Evolutionary conservation across 1,140 invertebrate species (phyloP).

Genomic region (Drosophila burlai): DNA sequence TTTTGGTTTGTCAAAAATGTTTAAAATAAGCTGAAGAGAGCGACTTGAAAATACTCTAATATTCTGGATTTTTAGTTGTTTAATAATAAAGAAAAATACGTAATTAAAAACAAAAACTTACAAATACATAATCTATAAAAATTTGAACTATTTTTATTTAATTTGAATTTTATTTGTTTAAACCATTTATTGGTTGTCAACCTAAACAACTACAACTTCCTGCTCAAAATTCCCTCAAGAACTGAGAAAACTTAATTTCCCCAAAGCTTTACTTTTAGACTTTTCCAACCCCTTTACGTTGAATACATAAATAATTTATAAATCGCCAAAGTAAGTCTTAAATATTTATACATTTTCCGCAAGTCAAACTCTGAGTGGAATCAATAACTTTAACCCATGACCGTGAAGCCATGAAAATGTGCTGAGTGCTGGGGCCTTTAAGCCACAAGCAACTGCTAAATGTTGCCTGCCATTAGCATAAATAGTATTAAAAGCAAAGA

Average conservation of each 20-base stretch:
- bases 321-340: slow-evolving; percentile 27
- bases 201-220: background rate
- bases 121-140: background rate
- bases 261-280: slow-evolving; percentile 17
- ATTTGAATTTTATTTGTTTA: background rate
- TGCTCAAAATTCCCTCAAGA: background rate
- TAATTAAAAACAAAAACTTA: background rate
- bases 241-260: slow-evolving; percentile 11
- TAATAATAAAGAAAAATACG: background rate
- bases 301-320: slow-evolving; percentile 34
- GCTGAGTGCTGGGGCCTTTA: slow-evolving; percentile 17
- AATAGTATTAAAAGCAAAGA: slow-evolving; percentile 47
- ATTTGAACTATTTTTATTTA: background rate
- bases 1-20: background rate
- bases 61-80: background rate
- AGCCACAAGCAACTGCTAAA: slow-evolving; percentile 45
- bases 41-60: background rate
- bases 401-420: slow-evolving; percentile 14
- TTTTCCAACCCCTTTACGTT: slow-evolving; percentile 5
- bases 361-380: slow-evolving; percentile 10
- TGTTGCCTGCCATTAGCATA: slow-evolving; percentile 55
- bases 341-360: slow-evolving; percentile 24
- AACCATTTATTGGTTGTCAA: background rate
- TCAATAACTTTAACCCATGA: slow-evolving; percentile 28
- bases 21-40: too few relatives aligned